phyloP scores from a whole-genome alignment of 2,888 invertebrate species.

The Rhogogaster chlorosoma region DNA sequence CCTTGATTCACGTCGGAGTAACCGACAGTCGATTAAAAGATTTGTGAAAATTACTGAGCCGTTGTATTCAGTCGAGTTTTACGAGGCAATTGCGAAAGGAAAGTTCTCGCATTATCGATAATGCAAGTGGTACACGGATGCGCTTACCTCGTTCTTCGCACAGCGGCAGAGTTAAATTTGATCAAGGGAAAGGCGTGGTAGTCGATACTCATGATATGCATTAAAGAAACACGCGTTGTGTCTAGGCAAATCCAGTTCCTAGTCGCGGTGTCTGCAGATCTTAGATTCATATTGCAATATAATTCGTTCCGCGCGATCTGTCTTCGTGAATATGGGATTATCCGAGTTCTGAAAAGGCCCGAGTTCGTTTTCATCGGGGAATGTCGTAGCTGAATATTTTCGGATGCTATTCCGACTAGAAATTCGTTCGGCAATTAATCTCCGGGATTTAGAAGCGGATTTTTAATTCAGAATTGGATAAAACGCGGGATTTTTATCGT shows the following conservation, averaged over 20 bases:
- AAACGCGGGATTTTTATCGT: neutral
- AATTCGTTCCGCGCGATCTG: neutral
- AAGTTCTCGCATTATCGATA: constrained; percentile 37
- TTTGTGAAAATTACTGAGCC: neutral
- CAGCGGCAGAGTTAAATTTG: no score
- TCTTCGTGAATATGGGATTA: neutral
- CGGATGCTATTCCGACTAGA: neutral
- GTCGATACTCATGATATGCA: neutral
- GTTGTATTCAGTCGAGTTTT: neutral
- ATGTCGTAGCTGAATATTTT: neutral
- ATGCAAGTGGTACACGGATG: constrained; percentile 45
- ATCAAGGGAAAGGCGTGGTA: constrained; percentile 36
- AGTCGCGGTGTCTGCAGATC: neutral
- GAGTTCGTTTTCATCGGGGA: neutral
- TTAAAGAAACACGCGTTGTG: neutral
- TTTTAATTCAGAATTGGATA: neutral
- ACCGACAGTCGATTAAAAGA: neutral
- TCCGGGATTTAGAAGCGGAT: neutral
- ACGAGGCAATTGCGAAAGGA: constrained; percentile 3
- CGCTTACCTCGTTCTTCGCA: neutral
- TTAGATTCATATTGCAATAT: neutral
- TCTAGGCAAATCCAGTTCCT: neutral
- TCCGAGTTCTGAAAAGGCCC: neutral
- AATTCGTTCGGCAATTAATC: neutral
- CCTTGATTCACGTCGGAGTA: neutral